Base-by-base conservation (phyloP, 2,888 invertebrate species). In the Latheticus oryzae region DNA sequence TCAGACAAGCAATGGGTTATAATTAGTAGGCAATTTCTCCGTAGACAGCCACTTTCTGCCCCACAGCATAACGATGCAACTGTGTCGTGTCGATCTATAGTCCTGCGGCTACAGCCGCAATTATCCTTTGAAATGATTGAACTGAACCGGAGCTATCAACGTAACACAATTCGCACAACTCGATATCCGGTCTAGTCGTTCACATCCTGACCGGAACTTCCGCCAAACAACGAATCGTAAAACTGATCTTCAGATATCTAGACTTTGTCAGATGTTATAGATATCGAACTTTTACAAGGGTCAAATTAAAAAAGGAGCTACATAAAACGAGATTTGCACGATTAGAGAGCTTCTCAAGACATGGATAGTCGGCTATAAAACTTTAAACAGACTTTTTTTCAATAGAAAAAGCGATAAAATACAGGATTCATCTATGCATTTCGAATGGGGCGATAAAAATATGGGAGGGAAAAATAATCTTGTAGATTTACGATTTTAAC, bases 111-210 rank as follows among this genome's bases (percentile, higher is more conserved):
- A 32, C 23, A 8, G 23, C 9, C 26, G 43, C 37, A 57, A 57
- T 57, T 51, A 57, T 51, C 30, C 30, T 37, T 15, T 12, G 61
- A 62, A 64, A 60, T 66, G 66, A 67, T 64, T 60, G 62, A 61
- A 53, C 64, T 55, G 48, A 63, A 61, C 62, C 61, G 60, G 48
- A 60, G 59, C 63, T 65, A 66, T 68, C 65, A 65, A 58, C 60
- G 63, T 63, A 66, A 64, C 65, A 60, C 60, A 62, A 68, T 67
- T 60, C 64, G 16, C 56, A 57, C 62, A 64, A 64, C 58, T 64
- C 64, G 64, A 67, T 64, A 64, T 68, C 64, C 64, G 63, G 58
- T 42, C 40, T 42, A 26, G 40, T 42, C 40, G 40, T 21, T 42
- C 40, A 38, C 26, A 54, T 58, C 38, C 48, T 42, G 50, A 40